Evolutionary conservation across 2,797 vertebrate species (phyloP), one percentile per base, ranked within the genome.

Genomic region (Sebastes iracundus): DNA sequence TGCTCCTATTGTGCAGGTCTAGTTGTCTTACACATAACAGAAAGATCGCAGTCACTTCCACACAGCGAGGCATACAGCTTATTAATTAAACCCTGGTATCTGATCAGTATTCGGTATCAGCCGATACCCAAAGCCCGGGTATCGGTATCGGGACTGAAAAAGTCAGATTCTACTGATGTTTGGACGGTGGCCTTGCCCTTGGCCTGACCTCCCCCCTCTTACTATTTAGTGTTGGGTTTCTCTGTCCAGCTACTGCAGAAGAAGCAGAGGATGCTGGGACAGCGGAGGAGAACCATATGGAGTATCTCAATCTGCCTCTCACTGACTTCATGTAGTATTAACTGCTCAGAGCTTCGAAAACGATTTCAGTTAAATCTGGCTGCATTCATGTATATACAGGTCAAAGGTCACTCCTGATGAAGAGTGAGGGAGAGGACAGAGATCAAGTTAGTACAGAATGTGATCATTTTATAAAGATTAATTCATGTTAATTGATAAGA

Each of bases 171-270:
- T 46, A 16, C 42, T 46, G 83, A 83, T 88, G 68, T 91, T 82
- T 82, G 68, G 76, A 72, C n/a, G 23, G 59, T 90, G 86, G 88
- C 83, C 87, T 90, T 90, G 84, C 83, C 88, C 78, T 71, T 80
- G 20, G 23, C 35, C 74, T 87, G 77, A 87, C 81, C 83, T 53
- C 22, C 13, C 30, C 27, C 60, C 60, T 30, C 30, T 6, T 3
- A 80, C 80, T 79, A 2, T 18, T 69, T 42, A 63, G 93, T 92
- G 84, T 94, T 78, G 53, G 75, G 82, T 95, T 94, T 93, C 92
- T 79, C 72, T 65, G 82, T 87, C 72, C 75, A 55, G 79, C 77
- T 85, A 60, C 87, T 80, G 81, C 87, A 83, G 78, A 87, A 82
- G 81, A 88, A 72, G 56, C 46, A 72, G 73, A 83, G 72, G 84